phyloP scores from a whole-genome alignment of 2,113 vertebrate genomes.

The Peromyscus californicus region DNA sequence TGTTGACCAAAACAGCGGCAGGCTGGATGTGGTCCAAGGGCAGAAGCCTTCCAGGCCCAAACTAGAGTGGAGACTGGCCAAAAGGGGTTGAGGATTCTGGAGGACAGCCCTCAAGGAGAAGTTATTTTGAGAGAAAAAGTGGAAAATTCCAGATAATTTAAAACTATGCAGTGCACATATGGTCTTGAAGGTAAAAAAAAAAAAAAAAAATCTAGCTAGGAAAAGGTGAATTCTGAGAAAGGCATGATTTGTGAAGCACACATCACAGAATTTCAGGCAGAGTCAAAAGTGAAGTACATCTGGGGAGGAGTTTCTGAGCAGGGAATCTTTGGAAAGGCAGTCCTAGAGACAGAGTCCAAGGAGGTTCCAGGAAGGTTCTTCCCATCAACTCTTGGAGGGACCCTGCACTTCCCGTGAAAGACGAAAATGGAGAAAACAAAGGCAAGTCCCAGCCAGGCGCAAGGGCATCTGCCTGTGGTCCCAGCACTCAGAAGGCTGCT shows the following conservation, averaged over 20 bases:
- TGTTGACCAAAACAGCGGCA: background rate
- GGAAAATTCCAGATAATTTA: constrained; percentile 8
- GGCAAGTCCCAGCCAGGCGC: background rate
- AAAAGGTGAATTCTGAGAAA: constrained; percentile 27
- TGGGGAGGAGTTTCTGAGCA: background rate
- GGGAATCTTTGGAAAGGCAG: background rate
- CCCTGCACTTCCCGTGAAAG: background rate
- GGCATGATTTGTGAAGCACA: background rate
- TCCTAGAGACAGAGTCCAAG: background rate
- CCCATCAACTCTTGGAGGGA: background rate
- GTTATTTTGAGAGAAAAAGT: background rate
- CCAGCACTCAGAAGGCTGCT: background rate
- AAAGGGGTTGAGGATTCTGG: background rate
- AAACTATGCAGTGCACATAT: background rate
- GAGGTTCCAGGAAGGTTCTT: background rate
- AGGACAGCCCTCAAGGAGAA: background rate
- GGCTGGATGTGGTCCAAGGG: background rate
- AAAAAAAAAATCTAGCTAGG: background rate
- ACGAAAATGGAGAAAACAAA: background rate
- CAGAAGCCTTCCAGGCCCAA: background rate
- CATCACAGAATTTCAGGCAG: background rate
- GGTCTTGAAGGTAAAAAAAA: background rate
- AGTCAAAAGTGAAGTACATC: background rate
- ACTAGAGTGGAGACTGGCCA: background rate
- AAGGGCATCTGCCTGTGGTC: background rate